A percentile compares a stretch with the other conserved stretches of the same genome.
Conservation (phyloP, 2,888 invertebrate genomes). For the Camponotus fellah region DNA sequence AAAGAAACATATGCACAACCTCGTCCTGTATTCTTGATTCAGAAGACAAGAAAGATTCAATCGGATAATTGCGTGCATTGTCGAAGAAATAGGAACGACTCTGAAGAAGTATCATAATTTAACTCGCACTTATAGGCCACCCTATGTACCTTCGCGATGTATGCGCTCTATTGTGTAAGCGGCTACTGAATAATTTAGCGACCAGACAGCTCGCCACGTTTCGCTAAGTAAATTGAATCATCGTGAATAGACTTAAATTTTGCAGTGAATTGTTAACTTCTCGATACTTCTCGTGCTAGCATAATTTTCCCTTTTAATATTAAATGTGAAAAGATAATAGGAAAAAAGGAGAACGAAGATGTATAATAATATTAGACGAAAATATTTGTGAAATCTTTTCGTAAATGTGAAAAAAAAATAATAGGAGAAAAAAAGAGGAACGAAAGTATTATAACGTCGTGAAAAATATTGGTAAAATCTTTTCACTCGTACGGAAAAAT, state of each 20-base stretch:
- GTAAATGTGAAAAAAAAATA: too few relatives aligned
- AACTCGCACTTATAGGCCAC: conserved; percentile 8
- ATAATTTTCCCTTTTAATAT: conserved; percentile 2
- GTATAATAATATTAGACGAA: not conserved
- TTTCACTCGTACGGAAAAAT: not conserved
- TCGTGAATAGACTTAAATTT: conserved; percentile 20
- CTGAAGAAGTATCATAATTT: conserved; percentile 19
- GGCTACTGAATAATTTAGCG: conserved; percentile 30
- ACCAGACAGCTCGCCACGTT: conserved; percentile 23
- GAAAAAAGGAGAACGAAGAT: not conserved
- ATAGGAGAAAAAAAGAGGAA: too few relatives aligned
- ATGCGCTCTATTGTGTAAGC: conserved; percentile 20
- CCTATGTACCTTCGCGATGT: not conserved
- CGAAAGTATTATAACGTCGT: not conserved
- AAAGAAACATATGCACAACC: not conserved
- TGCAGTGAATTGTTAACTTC: not conserved
- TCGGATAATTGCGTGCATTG: conserved; percentile 2
- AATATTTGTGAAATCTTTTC: not conserved
- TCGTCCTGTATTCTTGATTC: not conserved
- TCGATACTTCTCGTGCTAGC: not conserved
- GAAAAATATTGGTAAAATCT: not conserved
- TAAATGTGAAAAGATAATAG: not conserved
- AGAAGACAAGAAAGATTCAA: not conserved
- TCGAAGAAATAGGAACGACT: conserved; percentile 4
- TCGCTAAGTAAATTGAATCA: conserved; percentile 30